Conservation (phyloP, 2,888 invertebrate genomes). For the Tenthredo notha region DNA sequence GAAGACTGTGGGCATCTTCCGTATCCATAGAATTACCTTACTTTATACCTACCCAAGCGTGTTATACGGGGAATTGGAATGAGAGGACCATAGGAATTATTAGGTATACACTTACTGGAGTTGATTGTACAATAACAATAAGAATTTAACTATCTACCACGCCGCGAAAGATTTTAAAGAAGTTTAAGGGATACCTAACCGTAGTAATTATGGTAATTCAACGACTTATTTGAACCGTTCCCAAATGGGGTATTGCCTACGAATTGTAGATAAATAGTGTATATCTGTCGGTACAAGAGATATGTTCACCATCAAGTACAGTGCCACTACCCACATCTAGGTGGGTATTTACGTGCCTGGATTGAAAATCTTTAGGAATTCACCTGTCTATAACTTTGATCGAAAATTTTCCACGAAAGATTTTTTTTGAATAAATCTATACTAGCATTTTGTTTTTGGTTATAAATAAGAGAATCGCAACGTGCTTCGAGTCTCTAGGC, state of each 20-base stretch:
- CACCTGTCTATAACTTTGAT: background rate
- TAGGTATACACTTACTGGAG: slow-evolving; percentile 1
- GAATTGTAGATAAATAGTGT: background rate
- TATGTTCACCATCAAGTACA: background rate
- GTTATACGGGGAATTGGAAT: background rate
- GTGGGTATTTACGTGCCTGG: slow-evolving; percentile 13
- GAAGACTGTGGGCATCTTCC: slow-evolving; percentile 16
- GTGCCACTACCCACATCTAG: background rate
- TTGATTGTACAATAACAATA: slow-evolving; percentile 17
- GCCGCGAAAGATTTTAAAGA: slow-evolving; percentile 2
- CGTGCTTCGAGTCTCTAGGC: background rate
- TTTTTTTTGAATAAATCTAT: background rate
- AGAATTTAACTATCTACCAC: background rate
- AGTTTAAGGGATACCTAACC: slow-evolving; percentile 27
- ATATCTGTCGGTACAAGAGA: slow-evolving; percentile 5
- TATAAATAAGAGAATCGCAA: background rate
- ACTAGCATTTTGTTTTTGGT: background rate
- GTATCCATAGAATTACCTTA: background rate
- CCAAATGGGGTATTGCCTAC: slow-evolving; percentile 46
- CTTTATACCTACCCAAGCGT: background rate
- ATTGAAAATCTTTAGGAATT: slow-evolving; percentile 1
- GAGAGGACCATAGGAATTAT: background rate
- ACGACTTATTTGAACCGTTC: slow-evolving; percentile 64
- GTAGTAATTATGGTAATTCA: slow-evolving; percentile 68
- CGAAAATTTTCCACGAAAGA: background rate